Evolutionary conservation across 2,888 invertebrate genomes (phyloP).

Genomic region (Loripinus fragilis): DNA sequence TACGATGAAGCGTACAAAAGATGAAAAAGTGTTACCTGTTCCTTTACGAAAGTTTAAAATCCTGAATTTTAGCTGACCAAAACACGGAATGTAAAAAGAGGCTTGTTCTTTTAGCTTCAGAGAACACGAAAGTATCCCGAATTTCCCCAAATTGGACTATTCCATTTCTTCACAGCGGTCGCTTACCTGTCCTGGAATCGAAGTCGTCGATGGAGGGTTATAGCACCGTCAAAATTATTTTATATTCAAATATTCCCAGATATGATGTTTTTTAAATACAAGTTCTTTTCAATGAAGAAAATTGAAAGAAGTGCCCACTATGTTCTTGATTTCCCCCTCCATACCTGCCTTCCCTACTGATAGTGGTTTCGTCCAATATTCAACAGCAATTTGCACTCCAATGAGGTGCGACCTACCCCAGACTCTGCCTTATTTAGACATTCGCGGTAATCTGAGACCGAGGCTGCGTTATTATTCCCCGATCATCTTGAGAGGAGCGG

Average conservation of each 20-base stretch:
- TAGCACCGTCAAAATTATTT: no score
- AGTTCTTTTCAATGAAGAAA: no score
- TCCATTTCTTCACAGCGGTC: constrained; percentile 5
- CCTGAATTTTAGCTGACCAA: constrained; percentile 1
- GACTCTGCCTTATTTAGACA: constrained; percentile 7
- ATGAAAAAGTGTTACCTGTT: not conserved
- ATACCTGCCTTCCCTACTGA: not conserved
- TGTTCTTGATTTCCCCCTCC: no score
- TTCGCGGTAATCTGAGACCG: constrained; percentile 4
- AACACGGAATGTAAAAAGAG: not conserved
- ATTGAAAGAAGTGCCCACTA: no score
- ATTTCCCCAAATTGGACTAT: constrained; percentile 19
- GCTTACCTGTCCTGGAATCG: not conserved
- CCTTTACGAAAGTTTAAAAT: constrained; percentile 13
- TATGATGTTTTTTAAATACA: no score
- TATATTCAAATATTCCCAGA: no score
- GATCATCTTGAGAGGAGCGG: no score
- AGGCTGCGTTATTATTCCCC: not conserved
- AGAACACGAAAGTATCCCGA: constrained; percentile 34
- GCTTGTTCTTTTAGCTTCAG: not conserved
- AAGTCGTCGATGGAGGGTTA: no score
- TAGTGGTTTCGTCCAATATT: constrained; percentile 10
- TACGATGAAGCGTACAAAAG: not conserved
- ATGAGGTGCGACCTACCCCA: constrained; percentile 3
- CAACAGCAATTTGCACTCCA: constrained; percentile 1